Evolutionary conservation across 1,140 invertebrate species (phyloP), one percentile per base, ranked within the genome.

Genomic region (Diprion similis): DNA sequence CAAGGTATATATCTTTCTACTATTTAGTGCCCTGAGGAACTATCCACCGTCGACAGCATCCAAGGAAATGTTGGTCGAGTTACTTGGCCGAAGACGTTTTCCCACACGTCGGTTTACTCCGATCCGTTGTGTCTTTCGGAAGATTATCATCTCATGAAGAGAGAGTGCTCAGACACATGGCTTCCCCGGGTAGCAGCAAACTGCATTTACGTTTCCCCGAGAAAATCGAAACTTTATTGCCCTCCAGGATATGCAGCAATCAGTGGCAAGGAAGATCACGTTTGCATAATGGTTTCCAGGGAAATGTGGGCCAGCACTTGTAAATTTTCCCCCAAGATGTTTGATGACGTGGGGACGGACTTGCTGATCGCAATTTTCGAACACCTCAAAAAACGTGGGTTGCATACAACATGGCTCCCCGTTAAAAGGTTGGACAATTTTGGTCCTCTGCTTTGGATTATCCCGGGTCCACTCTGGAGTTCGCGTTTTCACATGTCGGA

Each of bases 381-480:
- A 18, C 74, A 76, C 47, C 68, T 79, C 15, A 67, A 46, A 3
- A 70, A 78, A 13, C 73, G 46, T 37, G 79, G 81, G 17, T 78
- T 80, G 17, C 75, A 46, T 0, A 46, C 75, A 8, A 80, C 80
- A 68, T 87, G 85, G 85, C 51, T 85, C 17, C 84, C 83, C 17
- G 71, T 71, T 66, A 66, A 79, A 77, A 68, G 78, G 10, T 1
- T 73, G 47, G 67, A 76, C 46, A 72, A 71, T 15, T 80, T 68
- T 15, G 78, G 75, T 65, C 81, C 82, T 46, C 75, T 79, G 59
- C 75, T 79, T 46, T 79, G 83, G 69, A 76, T 76, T 8, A 73
- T 84, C 67, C 78, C 82, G 8, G 86, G 84, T 18, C 71, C 81
- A 71, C 74, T 66, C 0, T 86, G 80, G 81, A 80, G 79, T 45